These are phyloP conservation scores for Neoitamus cyanurus DNA, from an alignment of 2,888 invertebrate genomes.

Conservation along the genomic window DNA sequence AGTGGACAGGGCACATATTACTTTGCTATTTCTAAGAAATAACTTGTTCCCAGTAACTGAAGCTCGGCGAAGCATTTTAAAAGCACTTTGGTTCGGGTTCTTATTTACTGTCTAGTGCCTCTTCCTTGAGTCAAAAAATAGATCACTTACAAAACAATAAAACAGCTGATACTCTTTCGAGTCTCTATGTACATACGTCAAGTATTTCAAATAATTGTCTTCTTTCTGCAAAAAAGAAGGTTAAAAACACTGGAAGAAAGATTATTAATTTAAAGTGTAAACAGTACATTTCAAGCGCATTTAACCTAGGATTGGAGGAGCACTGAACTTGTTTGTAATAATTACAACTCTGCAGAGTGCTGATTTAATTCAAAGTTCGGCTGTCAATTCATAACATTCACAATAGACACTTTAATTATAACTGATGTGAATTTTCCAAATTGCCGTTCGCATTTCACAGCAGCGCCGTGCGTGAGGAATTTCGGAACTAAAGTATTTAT, in stretches of 20 bases:
- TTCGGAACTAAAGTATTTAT: constrained; percentile 43
- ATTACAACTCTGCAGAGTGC: not conserved
- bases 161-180: not conserved
- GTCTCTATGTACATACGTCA: too few species aligned
- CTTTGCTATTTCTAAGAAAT: not conserved
- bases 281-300: too few species aligned
- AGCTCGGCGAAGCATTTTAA: not conserved
- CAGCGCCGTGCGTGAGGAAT: constrained; percentile 51
- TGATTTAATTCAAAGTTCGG: not conserved
- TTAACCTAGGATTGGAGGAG: too few species aligned
- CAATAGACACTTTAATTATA: not conserved
- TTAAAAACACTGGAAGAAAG: too few species aligned
- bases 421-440: not conserved
- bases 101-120: too few species aligned
- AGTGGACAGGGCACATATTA: not conserved
- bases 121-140: too few species aligned
- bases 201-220: too few species aligned
- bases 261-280: too few species aligned
- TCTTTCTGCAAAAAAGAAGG: too few species aligned
- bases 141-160: not conserved
- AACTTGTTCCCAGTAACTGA: not conserved
- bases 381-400: not conserved
- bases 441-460: not conserved
- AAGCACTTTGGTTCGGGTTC: not conserved
- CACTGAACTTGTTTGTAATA: too few species aligned